Evolutionary conservation across 2,113 vertebrate genomes (phyloP).

Genomic region (Elgaria multicarinata): DNA sequence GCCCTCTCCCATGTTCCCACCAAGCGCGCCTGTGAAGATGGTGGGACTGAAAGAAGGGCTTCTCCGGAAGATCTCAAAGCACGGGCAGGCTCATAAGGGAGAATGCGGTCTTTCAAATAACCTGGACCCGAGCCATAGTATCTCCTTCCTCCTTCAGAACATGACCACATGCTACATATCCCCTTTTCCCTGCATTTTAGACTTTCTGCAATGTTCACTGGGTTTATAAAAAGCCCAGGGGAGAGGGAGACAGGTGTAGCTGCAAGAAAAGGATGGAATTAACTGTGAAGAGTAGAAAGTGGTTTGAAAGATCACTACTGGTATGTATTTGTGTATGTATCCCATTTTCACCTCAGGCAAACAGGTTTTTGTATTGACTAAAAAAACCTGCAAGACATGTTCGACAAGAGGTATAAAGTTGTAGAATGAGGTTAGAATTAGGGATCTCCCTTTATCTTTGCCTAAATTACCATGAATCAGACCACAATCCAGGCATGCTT

Average conservation of each 20-base stretch:
- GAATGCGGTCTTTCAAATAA: no score
- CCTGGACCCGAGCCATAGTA: no score
- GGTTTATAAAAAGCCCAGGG: neutral
- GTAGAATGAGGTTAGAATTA: neutral
- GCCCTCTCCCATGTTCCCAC: no score
- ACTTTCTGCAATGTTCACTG: neutral
- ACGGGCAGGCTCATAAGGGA: no score
- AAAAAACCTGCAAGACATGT: neutral
- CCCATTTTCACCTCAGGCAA: neutral
- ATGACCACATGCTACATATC: neutral
- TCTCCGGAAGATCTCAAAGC: no score
- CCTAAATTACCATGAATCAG: neutral
- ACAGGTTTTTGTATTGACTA: neutral
- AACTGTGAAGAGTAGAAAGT: neutral
- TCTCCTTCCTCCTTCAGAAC: no score
- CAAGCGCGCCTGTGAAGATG: no score
- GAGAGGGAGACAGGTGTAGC: neutral
- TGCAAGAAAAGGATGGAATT: neutral
- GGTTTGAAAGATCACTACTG: neutral
- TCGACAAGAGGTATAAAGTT: neutral
- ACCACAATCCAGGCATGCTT: neutral
- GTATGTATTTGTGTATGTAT: neutral
- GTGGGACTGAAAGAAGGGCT: no score
- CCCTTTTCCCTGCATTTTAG: neutral
- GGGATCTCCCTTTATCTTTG: neutral